Conservation (phyloP, 1,140 invertebrate genomes). For the Magallana gigas region DNA sequence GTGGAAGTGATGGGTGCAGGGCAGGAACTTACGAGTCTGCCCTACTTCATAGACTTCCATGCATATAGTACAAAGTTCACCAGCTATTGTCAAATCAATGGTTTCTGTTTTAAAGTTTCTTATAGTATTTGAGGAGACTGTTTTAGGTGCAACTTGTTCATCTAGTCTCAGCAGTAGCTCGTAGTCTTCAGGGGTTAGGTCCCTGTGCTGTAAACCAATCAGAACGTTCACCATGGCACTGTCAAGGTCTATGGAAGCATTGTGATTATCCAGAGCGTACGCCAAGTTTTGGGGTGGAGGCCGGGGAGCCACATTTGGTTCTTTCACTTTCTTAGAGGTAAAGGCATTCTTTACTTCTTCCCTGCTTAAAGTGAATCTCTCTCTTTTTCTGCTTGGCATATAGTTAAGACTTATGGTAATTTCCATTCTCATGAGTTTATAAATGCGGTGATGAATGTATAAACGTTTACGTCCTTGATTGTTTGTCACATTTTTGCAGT, state of each 20-base stretch:
- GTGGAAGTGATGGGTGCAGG: constrained; percentile 75
- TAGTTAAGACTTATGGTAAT: constrained; percentile 53
- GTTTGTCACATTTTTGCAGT: constrained; percentile 69
- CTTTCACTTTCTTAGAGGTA: constrained; percentile 17
- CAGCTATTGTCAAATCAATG: constrained; percentile 55
- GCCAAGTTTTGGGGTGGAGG: constrained; percentile 65
- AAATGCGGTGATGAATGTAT: constrained; percentile 71
- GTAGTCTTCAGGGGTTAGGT: constrained; percentile 75
- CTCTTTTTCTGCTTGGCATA: constrained; percentile 52
- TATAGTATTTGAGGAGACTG: constrained; percentile 61
- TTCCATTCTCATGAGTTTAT: constrained; percentile 68
- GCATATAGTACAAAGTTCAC: constrained; percentile 70
- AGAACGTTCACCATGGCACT: constrained; percentile 62
- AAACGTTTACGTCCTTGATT: constrained; percentile 70
- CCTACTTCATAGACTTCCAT: constrained; percentile 71
- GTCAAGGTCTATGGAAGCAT: constrained; percentile 60
- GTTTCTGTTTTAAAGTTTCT: constrained; percentile 66
- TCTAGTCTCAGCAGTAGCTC: constrained; percentile 73
- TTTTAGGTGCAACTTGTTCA: constrained; percentile 72
- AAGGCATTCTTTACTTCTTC: constrained; percentile 40
- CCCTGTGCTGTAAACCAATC: constrained; percentile 70
- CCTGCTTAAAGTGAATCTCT: constrained; percentile 33
- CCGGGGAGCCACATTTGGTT: constrained; percentile 10
- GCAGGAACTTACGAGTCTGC: constrained; percentile 71
- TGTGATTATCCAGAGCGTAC: constrained; percentile 65